Evolutionary conservation across 2,888 invertebrate species (phyloP), one percentile per base, ranked within the genome.

Genomic region (Heteromurus nitidus): DNA sequence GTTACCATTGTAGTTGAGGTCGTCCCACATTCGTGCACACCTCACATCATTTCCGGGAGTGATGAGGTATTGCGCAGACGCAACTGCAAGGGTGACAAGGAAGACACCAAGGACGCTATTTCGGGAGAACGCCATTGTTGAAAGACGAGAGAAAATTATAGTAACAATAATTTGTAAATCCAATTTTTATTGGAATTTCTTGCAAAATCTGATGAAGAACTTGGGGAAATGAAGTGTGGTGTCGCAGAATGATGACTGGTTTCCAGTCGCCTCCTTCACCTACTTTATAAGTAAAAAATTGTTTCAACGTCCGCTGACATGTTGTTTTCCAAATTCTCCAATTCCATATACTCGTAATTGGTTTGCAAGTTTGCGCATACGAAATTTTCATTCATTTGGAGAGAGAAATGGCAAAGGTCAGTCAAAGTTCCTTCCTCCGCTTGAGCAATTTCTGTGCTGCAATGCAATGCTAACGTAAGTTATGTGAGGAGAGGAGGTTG

Each of bases 1-100:
- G 11, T 70, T 75, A 18, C 84, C 84, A 26, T 73, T 67, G 53
- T 74, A 84, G 50, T 79, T 81, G 3, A 84, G 24, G 2, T 79
- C 72, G 53, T 84, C 82, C 82, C 82, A 84, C 67, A 84, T 65
- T 28, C 82, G 22, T 2, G 84, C 84, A 72, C 84, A 84, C 11
- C 84, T 75, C 11, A 82, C 76, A 24, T 84, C 84, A 47, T 82
- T 82, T 26, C 84, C 84, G 13, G 82, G 79, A 62, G 42, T 84
- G 76, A 65, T 82, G 47, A 84, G 82, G 53, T 75, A 64, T 11
- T 82, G 70, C 5, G 72, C 68, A 7, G 65, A 53, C 13, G 28
- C 53, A 2, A 65, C 1, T 30, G n/a, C 58, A 2, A n/a, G n/a
- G n/a, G n/a, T n/a, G n/a, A n/a, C n/a, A n/a, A n/a, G n/a, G n/a